Evolutionary conservation across 2,888 invertebrate genomes (phyloP).

Genomic region (Tipula unca): DNA sequence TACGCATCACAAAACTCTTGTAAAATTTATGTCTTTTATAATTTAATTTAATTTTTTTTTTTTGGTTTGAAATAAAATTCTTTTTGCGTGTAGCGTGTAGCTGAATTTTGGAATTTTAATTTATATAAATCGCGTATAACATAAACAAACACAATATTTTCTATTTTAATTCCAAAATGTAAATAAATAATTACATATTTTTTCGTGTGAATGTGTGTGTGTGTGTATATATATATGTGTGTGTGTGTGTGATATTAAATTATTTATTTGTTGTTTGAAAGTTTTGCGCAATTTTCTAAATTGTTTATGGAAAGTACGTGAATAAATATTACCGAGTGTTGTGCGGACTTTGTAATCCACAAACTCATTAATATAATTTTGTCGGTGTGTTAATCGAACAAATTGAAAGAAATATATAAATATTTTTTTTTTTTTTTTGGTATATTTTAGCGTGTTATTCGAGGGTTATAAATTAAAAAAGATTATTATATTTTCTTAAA

Average conservation of each 20-base stretch:
- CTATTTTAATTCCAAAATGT: not conserved
- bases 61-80: too few species aligned
- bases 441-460: not conserved
- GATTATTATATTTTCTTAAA: not conserved
- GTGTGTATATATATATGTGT: not conserved
- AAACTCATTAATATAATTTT: not conserved
- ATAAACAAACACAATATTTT: not conserved
- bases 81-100: not conserved
- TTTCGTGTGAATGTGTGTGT: too few species aligned
- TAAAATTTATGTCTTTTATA: too few species aligned
- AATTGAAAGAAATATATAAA: not conserved
- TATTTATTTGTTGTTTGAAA: too few species aligned
- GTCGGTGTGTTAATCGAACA: not conserved
- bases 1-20: too few species aligned
- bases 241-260: too few species aligned
- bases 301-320: not conserved
- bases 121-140: not conserved
- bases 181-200: not conserved
- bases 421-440: too few species aligned
- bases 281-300: not conserved
- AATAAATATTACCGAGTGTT: not conserved
- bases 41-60: too few species aligned
- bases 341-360: not conserved
- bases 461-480: not conserved
- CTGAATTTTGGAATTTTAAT: not conserved